Base-by-base conservation (phyloP, 2,113 vertebrate genomes). In the Ceyx cyanopectus region DNA sequence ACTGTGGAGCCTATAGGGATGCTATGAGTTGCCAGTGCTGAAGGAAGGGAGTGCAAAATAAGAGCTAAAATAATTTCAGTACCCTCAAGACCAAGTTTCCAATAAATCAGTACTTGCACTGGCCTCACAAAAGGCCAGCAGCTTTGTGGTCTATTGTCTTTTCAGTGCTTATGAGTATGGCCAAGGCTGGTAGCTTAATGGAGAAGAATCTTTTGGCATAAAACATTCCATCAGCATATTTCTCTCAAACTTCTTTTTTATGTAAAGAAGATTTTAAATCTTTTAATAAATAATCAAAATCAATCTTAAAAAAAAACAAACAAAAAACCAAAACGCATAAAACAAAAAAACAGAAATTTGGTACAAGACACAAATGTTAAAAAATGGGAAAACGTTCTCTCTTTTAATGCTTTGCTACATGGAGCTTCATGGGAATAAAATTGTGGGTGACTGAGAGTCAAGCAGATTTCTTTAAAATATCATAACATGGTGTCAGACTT, bases 71-170 rank as follows among this genome's bases (percentile, higher is more conserved):
- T 22, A 8, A n/a, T 46, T 2, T 65, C 29, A 34, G 18, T 2
- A n/a, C 19, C 7, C 15, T 81, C 0, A 0, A 32, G 9, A 79
- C 11, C 34, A 78, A 60, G 4, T 60, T 81, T 50, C 14, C 12
- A 75, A 56, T 22, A 62, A 60, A 51, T 62, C 27, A 22, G 5
- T 37, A 27, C 34, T 67, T 60, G 3, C 37, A 29, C 7, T 56
- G 13, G 34, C 14, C 30, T 45, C 7, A 51, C 4, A 80, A 65
- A 90, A 66, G 24, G 27, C 7, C 40, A 63, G 18, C 40, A 63
- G 23, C 3, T 53, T 78, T 87, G 20, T 32, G 2, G 0, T 22
- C 16, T 40, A 8, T 45, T 66, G 2, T 0, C 40, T 84, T 93
- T 85, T 22, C 43, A 46, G 14, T 51, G 14, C 8, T 54, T 62